Evolutionary conservation across 2,888 invertebrate genomes (phyloP).

Genomic region (Idaea straminata): DNA sequence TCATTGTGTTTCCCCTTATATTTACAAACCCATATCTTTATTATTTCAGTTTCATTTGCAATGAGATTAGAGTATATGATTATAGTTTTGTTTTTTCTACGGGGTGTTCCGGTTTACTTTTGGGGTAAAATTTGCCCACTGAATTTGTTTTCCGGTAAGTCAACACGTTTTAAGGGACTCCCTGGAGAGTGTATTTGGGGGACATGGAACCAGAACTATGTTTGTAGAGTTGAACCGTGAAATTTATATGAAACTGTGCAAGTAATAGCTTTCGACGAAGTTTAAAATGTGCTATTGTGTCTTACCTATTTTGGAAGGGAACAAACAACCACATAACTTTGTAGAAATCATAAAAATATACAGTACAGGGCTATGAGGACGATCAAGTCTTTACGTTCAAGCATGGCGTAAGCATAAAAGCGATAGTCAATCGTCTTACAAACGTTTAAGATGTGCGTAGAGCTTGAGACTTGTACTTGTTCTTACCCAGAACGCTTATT

Average conservation of each 20-base stretch:
- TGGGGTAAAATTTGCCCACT: conserved; percentile 19
- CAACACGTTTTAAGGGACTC: conserved; percentile 24
- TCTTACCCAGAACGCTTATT: not conserved
- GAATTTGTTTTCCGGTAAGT: conserved; percentile 25
- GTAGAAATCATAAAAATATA: no score
- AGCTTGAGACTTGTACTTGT: not conserved
- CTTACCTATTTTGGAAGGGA: not conserved
- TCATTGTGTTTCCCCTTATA: conserved; percentile 18
- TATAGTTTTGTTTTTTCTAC: conserved; percentile 50
- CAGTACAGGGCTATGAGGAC: no score
- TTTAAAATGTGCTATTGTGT: not conserved
- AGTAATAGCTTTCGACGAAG: not conserved
- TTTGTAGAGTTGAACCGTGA: conserved; percentile 21
- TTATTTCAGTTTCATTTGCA: conserved; percentile 41
- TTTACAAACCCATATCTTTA: conserved; percentile 40
- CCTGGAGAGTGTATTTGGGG: conserved; percentile 25
- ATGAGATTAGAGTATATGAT: conserved; percentile 47
- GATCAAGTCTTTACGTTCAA: no score
- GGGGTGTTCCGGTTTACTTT: conserved; percentile 20
- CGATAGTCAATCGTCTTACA: no score
- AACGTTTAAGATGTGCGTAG: not conserved
- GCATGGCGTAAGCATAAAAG: not conserved
- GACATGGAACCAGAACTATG: conserved; percentile 46
- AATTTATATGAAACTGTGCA: conserved; percentile 22
- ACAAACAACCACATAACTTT: not conserved